Conservation (phyloP, 2,113 vertebrate genomes). For the Myanophis thanlyinensis region DNA sequence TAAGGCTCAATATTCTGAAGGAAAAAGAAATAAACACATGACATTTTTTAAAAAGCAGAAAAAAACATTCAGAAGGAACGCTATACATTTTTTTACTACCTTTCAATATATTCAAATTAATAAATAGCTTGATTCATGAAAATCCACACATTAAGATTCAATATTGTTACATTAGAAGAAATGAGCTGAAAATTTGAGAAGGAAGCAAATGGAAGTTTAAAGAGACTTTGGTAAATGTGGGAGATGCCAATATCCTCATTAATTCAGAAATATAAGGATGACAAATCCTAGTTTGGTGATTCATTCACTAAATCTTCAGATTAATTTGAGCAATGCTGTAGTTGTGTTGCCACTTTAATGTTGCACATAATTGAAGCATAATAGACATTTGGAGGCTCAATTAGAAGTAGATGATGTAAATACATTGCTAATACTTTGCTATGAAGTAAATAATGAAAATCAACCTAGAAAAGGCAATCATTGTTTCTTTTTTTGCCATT, state of each 20-base stretch:
- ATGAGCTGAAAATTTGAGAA: not conserved
- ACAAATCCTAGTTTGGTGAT: conserved; percentile 14
- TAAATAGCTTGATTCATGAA: not conserved
- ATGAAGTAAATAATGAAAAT: not conserved
- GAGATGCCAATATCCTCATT: not conserved
- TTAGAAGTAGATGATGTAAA: not conserved
- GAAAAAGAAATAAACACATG: not conserved
- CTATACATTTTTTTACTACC: no score
- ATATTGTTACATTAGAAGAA: not conserved
- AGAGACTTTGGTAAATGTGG: not conserved
- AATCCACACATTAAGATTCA: not conserved
- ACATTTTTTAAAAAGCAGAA: not conserved
- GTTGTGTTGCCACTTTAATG: not conserved
- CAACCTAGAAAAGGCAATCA: fast-evolving
- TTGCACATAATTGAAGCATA: not conserved
- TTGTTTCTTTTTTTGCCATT: not conserved
- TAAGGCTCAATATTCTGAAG: not conserved
- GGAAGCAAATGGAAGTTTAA: not conserved
- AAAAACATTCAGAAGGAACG: not conserved
- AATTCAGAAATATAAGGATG: conserved; percentile 13
- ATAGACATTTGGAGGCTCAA: not conserved
- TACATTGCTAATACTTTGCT: not conserved
- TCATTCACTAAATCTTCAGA: conserved; percentile 13
- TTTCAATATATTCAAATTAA: not conserved
- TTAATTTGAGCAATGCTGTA: conserved; percentile 1